Evolutionary conservation across 2,113 vertebrate species (phyloP).

Genomic region (Nestor notabilis): DNA sequence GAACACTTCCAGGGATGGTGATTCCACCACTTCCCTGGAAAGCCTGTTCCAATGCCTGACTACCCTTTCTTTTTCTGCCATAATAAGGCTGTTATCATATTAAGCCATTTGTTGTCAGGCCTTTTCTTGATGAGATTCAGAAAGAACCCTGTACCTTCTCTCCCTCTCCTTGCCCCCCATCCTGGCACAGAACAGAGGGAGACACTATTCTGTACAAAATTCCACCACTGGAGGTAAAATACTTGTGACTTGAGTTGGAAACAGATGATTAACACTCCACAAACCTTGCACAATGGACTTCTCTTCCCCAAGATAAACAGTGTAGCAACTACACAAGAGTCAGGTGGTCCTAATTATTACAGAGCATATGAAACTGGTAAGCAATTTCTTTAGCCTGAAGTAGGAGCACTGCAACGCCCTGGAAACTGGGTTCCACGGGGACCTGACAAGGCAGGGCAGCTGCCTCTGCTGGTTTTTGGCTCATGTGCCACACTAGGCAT

Average conservation of each 20-base stretch:
- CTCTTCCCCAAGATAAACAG: background rate
- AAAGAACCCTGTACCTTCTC: background rate
- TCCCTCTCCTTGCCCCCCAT: background rate
- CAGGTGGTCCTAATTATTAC: background rate
- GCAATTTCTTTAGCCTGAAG: background rate
- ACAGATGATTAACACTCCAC: background rate
- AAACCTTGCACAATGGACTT: background rate
- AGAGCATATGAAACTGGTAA: background rate
- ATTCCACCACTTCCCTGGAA: background rate
- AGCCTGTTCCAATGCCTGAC: background rate
- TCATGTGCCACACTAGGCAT: fast-evolving
- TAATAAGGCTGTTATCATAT: background rate
- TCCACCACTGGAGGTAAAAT: background rate
- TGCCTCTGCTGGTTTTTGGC: background rate
- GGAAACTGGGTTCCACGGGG: background rate
- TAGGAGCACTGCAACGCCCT: background rate
- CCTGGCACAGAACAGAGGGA: background rate
- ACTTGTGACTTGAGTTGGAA: background rate
- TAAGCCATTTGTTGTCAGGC: background rate
- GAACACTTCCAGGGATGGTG: background rate
- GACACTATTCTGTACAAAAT: background rate
- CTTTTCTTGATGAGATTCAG: background rate
- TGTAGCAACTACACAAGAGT: background rate
- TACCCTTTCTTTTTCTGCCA: background rate
- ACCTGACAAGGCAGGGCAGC: background rate